Evolutionary conservation across 2,888 invertebrate species (phyloP).

Genomic region (Cerastoderma edule): DNA sequence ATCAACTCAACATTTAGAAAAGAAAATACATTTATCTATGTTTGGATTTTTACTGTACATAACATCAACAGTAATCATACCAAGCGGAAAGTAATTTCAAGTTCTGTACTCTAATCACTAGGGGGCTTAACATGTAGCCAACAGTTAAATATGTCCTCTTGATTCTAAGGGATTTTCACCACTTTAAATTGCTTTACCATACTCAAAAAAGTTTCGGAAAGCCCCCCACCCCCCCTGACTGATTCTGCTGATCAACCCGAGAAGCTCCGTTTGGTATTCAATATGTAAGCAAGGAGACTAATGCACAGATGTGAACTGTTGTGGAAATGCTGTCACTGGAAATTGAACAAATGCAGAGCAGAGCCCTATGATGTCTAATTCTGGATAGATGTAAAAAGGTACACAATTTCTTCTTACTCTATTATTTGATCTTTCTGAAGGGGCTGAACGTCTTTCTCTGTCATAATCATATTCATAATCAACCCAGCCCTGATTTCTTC

Average conservation of each 20-base stretch:
- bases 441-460: conserved; percentile 28
- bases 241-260: neutral
- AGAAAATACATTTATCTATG: no score
- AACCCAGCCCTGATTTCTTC: conserved; percentile 76
- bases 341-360: neutral
- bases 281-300: neutral
- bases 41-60: no score
- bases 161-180: no score
- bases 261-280: neutral
- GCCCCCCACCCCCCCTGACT: neutral
- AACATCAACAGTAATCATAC: no score
- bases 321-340: neutral
- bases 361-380: neutral
- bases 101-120: no score
- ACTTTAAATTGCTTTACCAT: neutral
- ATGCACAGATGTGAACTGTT: neutral
- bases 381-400: neutral
- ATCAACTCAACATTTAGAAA: no score
- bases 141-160: no score
- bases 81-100: no score
- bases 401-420: conserved; percentile 28
- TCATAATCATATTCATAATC: conserved; percentile 77
- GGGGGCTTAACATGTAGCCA: no score
- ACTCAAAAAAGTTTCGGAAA: neutral
- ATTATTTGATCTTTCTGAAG: conserved; percentile 49